Evolutionary conservation across 2,113 vertebrate species (phyloP), one percentile per base, ranked within the genome.

Genomic region (Ivindomyrus marchei): DNA sequence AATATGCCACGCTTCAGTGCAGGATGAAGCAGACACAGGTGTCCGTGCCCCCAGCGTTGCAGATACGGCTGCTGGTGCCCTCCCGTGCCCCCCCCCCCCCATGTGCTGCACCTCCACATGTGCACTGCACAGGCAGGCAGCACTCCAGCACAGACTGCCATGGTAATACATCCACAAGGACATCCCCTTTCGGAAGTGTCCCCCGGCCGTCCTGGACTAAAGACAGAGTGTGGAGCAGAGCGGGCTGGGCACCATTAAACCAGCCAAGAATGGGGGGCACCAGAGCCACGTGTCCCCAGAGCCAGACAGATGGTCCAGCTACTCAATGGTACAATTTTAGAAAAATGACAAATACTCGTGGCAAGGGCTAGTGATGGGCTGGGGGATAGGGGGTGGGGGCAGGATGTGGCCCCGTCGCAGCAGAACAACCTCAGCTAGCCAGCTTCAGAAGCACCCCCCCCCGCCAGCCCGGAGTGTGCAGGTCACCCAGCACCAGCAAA

Each of bases 291-390:
- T 39, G 70, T 17, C 31, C 15, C 11, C 13, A 80, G 36, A 80
- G 31, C 74, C 31, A 39, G 36, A 80, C 74, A 80, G 74, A 80
- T 80, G 74, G 74, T 2, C 31, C 31, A 80, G 15, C 74, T 80
- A 80, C 13, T 80, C 13, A 36, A 19, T 80, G 74, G 4, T 80
- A 42, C 36, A 42, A 39, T 80, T 80, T 80, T 80, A 80, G 74
- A 80, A 80, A 80, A 42, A 80, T 80, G 74, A 80, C 74, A 80
- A 80, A 80, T 80, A 80, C 31, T 42, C 74, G 36, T 80, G 74
- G 74, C 74, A 17, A 42, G 74, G 36, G 15, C 13, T n/a, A 74
- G n/a, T 9, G 62, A 0, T 0, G 27, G 31, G 66, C 4, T 70
- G 62, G 62, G 62, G 47, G 47, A 9, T 7, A 6, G 46, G 9